Evolutionary conservation across 2,797 vertebrate genomes (phyloP).

Genomic region (Pelochelys cantorii): DNA sequence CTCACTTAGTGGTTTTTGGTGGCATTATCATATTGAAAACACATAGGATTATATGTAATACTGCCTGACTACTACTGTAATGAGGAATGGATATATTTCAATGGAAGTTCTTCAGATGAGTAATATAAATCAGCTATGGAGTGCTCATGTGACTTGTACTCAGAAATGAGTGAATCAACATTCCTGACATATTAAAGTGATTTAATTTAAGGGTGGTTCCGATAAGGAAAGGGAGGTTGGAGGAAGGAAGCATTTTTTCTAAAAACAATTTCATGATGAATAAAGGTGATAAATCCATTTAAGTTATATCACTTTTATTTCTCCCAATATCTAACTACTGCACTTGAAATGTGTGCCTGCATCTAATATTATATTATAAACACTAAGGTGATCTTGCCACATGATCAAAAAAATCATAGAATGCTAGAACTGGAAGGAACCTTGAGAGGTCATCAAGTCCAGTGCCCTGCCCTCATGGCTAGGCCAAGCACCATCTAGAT

Average conservation of each 20-base stretch:
- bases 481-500: too few relatives aligned
- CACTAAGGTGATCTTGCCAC: neutral
- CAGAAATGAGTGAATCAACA: neutral
- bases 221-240: neutral
- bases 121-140: neutral
- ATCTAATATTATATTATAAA: neutral
- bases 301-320: neutral
- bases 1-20: neutral
- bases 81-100: neutral
- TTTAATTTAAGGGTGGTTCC: slow-evolving; percentile 2
- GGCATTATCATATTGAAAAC: neutral
- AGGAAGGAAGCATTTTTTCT: neutral
- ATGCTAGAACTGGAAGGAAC: too few relatives aligned
- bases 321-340: neutral
- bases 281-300: neutral
- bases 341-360: neutral
- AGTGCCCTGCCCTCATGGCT: too few relatives aligned
- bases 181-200: neutral
- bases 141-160: neutral
- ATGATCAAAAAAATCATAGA: neutral
- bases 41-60: neutral
- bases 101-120: neutral
- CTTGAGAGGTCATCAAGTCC: too few relatives aligned
- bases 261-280: neutral
- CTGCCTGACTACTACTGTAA: neutral